Evolutionary conservation across 1,140 invertebrate genomes (phyloP), one percentile per base, ranked within the genome.

Genomic region (Dinoponera quadriceps): DNA sequence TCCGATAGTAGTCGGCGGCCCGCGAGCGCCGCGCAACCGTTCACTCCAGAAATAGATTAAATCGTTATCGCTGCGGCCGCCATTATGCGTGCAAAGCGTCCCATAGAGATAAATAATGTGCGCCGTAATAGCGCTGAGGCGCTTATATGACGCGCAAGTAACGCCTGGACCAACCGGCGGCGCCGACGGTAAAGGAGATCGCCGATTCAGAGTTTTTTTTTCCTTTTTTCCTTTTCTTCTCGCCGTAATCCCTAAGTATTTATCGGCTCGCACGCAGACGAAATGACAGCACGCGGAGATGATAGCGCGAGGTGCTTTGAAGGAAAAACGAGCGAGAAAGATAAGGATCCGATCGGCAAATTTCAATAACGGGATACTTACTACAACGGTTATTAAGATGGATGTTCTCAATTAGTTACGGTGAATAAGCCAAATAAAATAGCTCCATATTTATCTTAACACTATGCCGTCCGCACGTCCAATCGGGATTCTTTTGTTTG

Each of bases 1-100:
- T 69, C 33, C 22, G 49, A 33, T 38, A n/a, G 63, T 69, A 57
- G 59, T 29, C 25, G 63, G 49, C 63, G 44, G n/a, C n/a, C n/a
- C 38, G 38, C 38, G 18, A 27, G 33, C 63, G 20, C 60, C 38
- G 74, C 49, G 63, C 44, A 78, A 78, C 75, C 75, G 75, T 80
- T 80, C 75, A 71, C 75, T 69, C 65, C 65, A 80, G 63, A 48
- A 69, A 80, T 80, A 80, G 65, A 80, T 80, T 71, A 71, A 80
- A 80, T 80, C 65, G 75, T 80, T 80, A 80, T 80, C 75, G 29
- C 18, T 18, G 38, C 9, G 65, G 7, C 13, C 33, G 33, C 75
- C 66, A 71, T 71, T 69, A 80, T 80, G 66, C 63, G 63, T 63
- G 22, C 22, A 71, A 80, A 80, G 69, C 68, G 75, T 68, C 75